phyloP scores from a whole-genome alignment of 1,140 invertebrate genomes.

The Charaxes varanes region DNA sequence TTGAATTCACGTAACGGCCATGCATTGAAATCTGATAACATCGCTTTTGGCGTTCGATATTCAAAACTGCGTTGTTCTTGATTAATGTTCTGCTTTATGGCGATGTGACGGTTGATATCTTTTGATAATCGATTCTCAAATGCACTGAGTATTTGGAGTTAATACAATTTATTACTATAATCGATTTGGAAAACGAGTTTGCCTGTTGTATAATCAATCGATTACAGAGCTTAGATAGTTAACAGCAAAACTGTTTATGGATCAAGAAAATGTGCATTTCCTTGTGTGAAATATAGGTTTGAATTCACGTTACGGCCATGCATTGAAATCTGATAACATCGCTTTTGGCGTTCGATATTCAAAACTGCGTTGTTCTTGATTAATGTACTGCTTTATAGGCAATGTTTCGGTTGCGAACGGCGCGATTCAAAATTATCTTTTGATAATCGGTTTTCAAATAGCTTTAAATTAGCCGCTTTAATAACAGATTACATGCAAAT shows the following conservation, averaged over 20 bases:
- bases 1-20: constrained; percentile 36
- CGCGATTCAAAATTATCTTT: constrained; percentile 26
- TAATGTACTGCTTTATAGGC: constrained; percentile 60
- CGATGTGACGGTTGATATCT: too few species aligned
- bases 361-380: constrained; percentile 63
- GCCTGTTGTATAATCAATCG: too few species aligned
- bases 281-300: constrained; percentile 24
- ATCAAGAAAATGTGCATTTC: constrained; percentile 23
- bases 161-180: too few species aligned
- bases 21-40: constrained; percentile 43
- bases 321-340: constrained; percentile 44
- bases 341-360: constrained; percentile 61
- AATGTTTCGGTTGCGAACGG: constrained; percentile 27
- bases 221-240: too few species aligned
- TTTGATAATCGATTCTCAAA: too few species aligned
- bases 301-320: constrained; percentile 36
- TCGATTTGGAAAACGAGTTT: too few species aligned
- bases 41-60: constrained; percentile 59
- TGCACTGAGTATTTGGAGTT: too few species aligned
- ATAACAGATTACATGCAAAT: constrained; percentile 3
- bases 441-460: constrained; percentile 2
- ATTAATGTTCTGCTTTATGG: constrained; percentile 62
- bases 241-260: too few species aligned
- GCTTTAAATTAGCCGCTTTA: not conserved
- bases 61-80: constrained; percentile 62